Evolutionary conservation across 2,797 vertebrate species (phyloP).

Genomic region (Hafferia zeledoni): DNA sequence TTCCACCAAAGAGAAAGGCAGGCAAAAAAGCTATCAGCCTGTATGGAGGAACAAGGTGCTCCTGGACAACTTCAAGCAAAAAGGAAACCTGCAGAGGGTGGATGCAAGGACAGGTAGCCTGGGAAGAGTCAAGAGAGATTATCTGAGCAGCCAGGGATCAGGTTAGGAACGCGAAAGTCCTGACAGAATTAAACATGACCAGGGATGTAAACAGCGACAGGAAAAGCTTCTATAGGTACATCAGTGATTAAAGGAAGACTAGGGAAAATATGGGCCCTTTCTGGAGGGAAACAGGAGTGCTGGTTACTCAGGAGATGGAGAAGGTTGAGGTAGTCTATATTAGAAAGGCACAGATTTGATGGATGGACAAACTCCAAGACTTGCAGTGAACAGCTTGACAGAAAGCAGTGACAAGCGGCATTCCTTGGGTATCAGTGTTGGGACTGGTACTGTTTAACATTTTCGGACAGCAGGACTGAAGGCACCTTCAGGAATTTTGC

Average conservation of each 20-base stretch:
- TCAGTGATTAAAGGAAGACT: neutral
- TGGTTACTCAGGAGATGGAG: neutral
- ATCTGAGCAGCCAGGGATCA: neutral
- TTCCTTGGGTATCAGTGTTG: neutral
- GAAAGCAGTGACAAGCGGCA: neutral
- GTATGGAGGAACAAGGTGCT: neutral
- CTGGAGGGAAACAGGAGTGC: neutral
- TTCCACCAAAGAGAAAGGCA: neutral
- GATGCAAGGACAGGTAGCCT: neutral
- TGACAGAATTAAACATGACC: neutral
- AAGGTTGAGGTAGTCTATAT: neutral
- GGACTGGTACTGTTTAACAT: accelerated
- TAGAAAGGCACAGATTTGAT: neutral
- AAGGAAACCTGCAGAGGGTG: neutral
- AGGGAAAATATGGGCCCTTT: neutral
- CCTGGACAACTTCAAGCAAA: neutral
- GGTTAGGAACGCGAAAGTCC: neutral
- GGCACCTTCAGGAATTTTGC: neutral
- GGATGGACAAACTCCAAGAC: neutral
- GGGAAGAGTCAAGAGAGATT: neutral
- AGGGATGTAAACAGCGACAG: neutral
- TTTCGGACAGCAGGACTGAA: neutral
- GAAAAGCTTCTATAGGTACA: neutral
- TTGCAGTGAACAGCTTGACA: neutral
- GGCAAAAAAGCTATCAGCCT: neutral